Evolutionary conservation across 2,113 vertebrate genomes (phyloP).

Genomic region (Cochlearius cochlearius): DNA sequence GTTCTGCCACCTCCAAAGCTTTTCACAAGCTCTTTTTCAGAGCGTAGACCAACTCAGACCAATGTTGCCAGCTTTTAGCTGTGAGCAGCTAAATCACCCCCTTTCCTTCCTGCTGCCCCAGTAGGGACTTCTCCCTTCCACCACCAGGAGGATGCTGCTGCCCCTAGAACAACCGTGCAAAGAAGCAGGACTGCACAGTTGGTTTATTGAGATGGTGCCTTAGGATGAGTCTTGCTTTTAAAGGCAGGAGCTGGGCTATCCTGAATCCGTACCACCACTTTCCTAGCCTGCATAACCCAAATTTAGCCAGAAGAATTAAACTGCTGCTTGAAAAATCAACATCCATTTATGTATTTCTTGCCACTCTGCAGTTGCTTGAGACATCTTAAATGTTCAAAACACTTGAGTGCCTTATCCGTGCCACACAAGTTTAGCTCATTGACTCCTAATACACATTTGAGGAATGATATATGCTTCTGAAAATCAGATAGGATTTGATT

Average conservation of each 20-base stretch:
- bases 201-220: background rate
- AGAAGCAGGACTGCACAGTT: background rate
- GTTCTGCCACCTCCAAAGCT: background rate
- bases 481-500: background rate
- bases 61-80: background rate
- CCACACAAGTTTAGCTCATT: fast-evolving
- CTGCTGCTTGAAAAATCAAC: background rate
- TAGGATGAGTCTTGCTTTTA: background rate
- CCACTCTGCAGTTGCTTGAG: background rate
- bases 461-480: background rate
- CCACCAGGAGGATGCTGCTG: background rate
- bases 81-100: background rate
- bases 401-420: background rate
- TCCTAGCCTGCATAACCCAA: background rate
- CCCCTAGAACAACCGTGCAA: background rate
- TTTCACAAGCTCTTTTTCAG: background rate
- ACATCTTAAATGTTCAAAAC: background rate
- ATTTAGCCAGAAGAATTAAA: background rate
- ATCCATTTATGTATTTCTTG: background rate
- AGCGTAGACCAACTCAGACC: background rate
- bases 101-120: background rate
- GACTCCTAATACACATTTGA: background rate
- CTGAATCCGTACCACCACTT: background rate
- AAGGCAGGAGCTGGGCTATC: background rate
- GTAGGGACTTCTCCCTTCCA: background rate